These are phyloP conservation scores for Bombus fervidus DNA, from an alignment of 1,140 invertebrate species.

Conservation along the genomic window DNA sequence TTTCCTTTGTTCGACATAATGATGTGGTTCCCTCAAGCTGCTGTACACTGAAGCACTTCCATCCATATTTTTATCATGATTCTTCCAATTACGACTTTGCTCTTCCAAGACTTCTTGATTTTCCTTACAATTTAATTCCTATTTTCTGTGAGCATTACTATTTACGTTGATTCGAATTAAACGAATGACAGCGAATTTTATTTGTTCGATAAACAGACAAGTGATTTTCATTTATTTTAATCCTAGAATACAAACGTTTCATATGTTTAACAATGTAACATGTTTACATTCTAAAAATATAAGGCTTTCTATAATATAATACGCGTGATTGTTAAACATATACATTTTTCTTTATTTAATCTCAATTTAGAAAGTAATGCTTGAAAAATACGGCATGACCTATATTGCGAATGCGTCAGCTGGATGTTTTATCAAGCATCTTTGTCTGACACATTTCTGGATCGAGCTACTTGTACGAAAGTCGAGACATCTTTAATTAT, in stretches of 20 bases:
- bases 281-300: no score
- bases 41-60: not conserved
- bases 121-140: not conserved
- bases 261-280: not conserved
- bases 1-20: not conserved
- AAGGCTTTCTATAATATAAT: not conserved
- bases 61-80: not conserved
- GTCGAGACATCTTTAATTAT: conserved; percentile 11
- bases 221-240: not conserved
- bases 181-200: not conserved
- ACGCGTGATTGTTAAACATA: not conserved
- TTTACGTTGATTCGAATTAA: not conserved
- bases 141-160: not conserved
- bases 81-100: not conserved
- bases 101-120: not conserved
- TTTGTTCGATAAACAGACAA: not conserved
- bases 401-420: conserved; percentile 20
- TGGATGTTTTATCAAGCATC: conserved; percentile 10
- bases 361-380: conserved; percentile 6
- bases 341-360: conserved; percentile 1
- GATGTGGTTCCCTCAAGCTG: not conserved
- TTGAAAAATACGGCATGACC: conserved; percentile 12
- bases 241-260: not conserved
- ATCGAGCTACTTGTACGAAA: not conserved
- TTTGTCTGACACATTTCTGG: not conserved